Evolutionary conservation across 2,888 invertebrate species (phyloP), one percentile per base, ranked within the genome.

Genomic region (Diplazon laetatorius): DNA sequence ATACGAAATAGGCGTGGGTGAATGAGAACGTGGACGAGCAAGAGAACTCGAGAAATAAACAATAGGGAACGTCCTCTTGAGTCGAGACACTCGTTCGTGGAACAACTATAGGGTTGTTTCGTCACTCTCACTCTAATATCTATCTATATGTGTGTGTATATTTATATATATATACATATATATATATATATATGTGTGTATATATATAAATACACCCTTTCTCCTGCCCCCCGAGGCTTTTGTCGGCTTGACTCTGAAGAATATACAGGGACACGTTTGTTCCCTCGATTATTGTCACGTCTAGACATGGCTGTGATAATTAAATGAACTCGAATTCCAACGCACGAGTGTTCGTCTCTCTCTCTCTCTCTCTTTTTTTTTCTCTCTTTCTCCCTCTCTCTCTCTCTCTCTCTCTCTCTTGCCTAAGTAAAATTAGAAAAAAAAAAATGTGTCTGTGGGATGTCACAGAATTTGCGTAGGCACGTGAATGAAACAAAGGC

Each of bases 31-130:
- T 25, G 73, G 63, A 35, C 16, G 68, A 46, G 50, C 63, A 48
- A 39, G 65, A 25, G 46, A 78, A 75, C 78, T 71, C 55, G 75
- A 68, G 75, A 71, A 75, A 71, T 68, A 78, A 75, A 78, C 78
- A 78, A 78, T 75, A 71, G 71, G 78, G 62, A 48, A 78, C 55
- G 71, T 75, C 75, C 71, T 75, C 75, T 57, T 52, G 74, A 74
- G 70, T 69, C 66, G 75, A 66, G 71, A 71, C 78, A 78, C 66
- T 70, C 75, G 70, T 78, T 75, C 78, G 75, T 42, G 57, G 66
- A 78, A 75, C 75, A 75, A 66, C 75, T 66, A n/a, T n/a, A 35
- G 74, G 78, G 73, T 68, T 77, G 73, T 22, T 46, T 50, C 48
- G 57, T 55, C 30, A 37, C 35, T 52, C 59, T 63, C 20, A 6